Evolutionary conservation across 2,888 invertebrate species (phyloP), one percentile per base, ranked within the genome.

Genomic region (Agapostemon virescens): DNA sequence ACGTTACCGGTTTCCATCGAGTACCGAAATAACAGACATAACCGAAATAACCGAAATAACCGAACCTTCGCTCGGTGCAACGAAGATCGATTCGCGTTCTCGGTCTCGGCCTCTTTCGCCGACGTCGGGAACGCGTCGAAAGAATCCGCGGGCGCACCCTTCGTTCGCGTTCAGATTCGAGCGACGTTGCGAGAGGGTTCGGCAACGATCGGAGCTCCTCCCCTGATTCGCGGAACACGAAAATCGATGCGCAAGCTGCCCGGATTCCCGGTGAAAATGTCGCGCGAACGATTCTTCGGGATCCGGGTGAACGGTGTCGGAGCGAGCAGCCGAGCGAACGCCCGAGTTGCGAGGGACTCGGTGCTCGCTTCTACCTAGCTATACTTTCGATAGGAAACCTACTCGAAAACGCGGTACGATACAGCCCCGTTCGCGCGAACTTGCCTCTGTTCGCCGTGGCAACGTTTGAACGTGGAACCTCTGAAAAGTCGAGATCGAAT

Each of bases 1-100:
- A 76, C 61, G 67, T 76, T 70, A 52, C 40, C 49, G n/a, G 38
- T 45, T 45, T 20, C 45, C 45, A n/a, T 9, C n/a, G n/a, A 2
- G 45, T 17, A 9, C 9, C 3, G 2, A 2, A 49, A 49, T 49
- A 49, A 49, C n/a, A n/a, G n/a, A n/a, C n/a, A n/a, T n/a, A n/a
- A n/a, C n/a, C n/a, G n/a, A n/a, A n/a, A n/a, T n/a, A n/a, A n/a
- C n/a, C n/a, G n/a, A n/a, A n/a, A n/a, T n/a, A n/a, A n/a, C n/a
- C n/a, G n/a, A n/a, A n/a, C n/a, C n/a, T 49, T 49, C 2, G 7
- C 20, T 20, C 9, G 49, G 9, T 9, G 49, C 49, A 49, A 49
- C 49, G 49, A 49, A n/a, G 49, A 49, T 49, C 49, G 49, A 49
- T 49, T 49, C 49, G n/a, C 49, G 49, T 49, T 49, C 11, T 11